Evolutionary conservation across 2,888 invertebrate species (phyloP), one percentile per base, ranked within the genome.

Genomic region (Amblyjoppa fuscipennis): DNA sequence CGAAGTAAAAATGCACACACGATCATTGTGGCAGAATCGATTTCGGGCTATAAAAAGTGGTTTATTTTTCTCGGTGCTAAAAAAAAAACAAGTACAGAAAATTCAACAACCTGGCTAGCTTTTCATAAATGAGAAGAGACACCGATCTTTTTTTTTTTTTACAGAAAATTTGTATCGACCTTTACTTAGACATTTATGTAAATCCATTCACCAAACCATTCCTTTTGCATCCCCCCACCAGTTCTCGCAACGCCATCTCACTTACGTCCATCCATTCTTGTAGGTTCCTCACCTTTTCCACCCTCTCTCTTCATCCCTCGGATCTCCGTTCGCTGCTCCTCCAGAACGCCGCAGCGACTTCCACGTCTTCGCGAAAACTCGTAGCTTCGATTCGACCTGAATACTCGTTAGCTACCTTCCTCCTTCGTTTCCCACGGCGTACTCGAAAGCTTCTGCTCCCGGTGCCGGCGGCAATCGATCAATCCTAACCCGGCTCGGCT

Each of bases 371-470:
- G 77, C 28, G 80, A 71, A 81, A 86, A 71, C 81, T 83, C 80
- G 68, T 73, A 56, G 53, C 56, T 86, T 86, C 83, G 80, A 86
- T 86, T 82, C 87, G 87, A 86, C 86, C 84, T 87, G 85, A 79
- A 86, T 87, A 86, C 82, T 87, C 87, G 86, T 84, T 86, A 78
- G 77, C 81, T 34, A 53, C 79, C 56, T 83, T 76, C 56, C 66
- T 66, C 74, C 53, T 66, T 81, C 80, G 73, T 77, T 80, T 73
- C 73, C 20, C n/a, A 59, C 68, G 66, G 45, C 45, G 51, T 59
- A 38, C 56, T 68, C 74, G 71, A 61, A 49, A 79, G 83, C 77
- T 79, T 77, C 66, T 70, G 73, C 70, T 83, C 69, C 74, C 25
- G 53, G 64, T 61, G 28, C 66, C 16, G 74, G 56, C 49, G 73